Conservation (phyloP, 1,140 invertebrate genomes). For the Phortica variegata region DNA sequence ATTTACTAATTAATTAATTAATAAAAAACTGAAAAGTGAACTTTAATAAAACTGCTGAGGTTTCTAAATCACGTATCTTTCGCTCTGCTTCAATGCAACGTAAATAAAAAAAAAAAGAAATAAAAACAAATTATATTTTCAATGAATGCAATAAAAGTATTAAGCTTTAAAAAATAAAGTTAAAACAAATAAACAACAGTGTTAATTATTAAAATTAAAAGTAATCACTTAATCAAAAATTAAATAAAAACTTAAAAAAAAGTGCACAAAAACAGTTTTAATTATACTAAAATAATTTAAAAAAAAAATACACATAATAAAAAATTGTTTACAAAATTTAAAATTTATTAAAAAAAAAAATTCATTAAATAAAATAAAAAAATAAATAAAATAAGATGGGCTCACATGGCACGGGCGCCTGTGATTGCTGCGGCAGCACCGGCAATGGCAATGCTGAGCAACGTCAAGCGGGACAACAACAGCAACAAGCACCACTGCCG, state of each 20-base stretch:
- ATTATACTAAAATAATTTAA: background rate
- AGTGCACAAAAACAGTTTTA: background rate
- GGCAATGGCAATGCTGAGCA: background rate
- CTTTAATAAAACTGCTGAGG: too few species aligned
- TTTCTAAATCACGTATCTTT: too few species aligned
- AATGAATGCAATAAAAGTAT: too few species aligned
- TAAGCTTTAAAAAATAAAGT: too few species aligned
- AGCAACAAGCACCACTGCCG: slow-evolving; percentile 11
- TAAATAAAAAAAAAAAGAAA: too few species aligned
- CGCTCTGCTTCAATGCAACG: too few species aligned
- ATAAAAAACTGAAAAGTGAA: too few species aligned
- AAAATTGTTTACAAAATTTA: slow-evolving; percentile 1
- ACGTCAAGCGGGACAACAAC: slow-evolving; percentile 8
- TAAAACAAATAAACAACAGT: too few species aligned
- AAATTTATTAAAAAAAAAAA: background rate
- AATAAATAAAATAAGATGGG: slow-evolving; percentile 6
- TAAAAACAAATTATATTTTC: too few species aligned
- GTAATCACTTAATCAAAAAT: too few species aligned
- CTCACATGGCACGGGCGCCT: slow-evolving; percentile 13
- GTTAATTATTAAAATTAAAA: too few species aligned
- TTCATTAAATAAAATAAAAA: background rate
- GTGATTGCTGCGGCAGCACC: slow-evolving; percentile 14
- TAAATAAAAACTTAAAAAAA: slow-evolving; percentile 4
- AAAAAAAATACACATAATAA: slow-evolving; percentile 1
- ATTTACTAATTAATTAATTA: too few species aligned